phyloP scores from a whole-genome alignment of 2,113 vertebrate species.

The Rhagologus leucostigma region DNA sequence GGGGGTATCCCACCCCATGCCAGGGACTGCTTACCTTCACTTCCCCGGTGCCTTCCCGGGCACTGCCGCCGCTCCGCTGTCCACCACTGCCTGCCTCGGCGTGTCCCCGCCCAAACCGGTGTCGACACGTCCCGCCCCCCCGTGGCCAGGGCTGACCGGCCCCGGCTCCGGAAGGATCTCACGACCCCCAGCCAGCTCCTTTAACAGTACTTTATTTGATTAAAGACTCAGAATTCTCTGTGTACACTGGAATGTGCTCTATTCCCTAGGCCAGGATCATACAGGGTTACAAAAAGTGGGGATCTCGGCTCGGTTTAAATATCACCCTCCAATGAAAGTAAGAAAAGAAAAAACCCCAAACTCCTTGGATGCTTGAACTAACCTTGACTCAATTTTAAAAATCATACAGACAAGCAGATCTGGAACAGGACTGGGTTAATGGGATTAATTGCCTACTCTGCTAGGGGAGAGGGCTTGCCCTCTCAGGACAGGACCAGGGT shows the following conservation, averaged over 20 bases:
- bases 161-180: background rate
- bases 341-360: slow-evolving; percentile 2
- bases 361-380: slow-evolving; percentile 53
- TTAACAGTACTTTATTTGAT: slow-evolving; percentile 90
- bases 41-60: fast-evolving
- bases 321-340: slow-evolving; percentile 45
- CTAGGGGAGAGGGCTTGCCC: slow-evolving; percentile 12
- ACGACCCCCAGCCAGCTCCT: background rate
- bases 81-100: fast-evolving
- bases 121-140: background rate
- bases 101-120: background rate
- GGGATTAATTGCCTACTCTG: slow-evolving; percentile 8
- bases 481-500: background rate
- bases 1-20: background rate
- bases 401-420: slow-evolving; percentile 73
- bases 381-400: slow-evolving; percentile 62
- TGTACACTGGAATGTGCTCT: slow-evolving; percentile 90
- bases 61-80: background rate
- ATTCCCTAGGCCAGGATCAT: slow-evolving; percentile 76
- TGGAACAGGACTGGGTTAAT: slow-evolving; percentile 13
- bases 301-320: slow-evolving; percentile 29
- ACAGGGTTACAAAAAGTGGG: slow-evolving; percentile 81
- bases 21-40: background rate
- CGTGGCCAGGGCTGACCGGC: background rate
- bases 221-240: slow-evolving; percentile 76